Conservation (phyloP, 2,888 invertebrate genomes). For the Drosophila macrospina region DNA sequence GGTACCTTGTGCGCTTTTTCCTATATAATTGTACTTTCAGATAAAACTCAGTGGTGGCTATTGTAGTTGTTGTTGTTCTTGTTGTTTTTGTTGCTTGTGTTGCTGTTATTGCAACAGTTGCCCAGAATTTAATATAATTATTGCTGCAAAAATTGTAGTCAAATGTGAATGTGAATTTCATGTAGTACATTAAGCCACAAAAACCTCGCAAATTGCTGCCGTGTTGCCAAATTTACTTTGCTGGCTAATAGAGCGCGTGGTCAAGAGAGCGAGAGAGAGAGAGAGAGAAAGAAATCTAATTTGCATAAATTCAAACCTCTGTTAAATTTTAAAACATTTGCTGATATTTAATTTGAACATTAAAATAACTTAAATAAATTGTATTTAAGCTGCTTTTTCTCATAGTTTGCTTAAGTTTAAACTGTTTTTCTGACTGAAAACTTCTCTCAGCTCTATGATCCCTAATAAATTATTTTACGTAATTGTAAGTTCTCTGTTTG, state of each 20-base stretch:
- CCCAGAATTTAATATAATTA: constrained; percentile 37
- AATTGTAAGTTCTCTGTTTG: no score
- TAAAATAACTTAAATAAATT: no score
- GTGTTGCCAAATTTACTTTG: constrained; percentile 28
- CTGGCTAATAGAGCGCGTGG: constrained; percentile 10
- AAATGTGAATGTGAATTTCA: constrained; percentile 46
- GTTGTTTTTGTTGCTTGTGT: no score
- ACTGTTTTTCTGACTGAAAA: no score
- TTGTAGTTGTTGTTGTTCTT: constrained; percentile 18
- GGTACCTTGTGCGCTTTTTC: constrained; percentile 35
- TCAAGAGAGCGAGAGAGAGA: neutral
- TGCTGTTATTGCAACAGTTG: constrained; percentile 11
- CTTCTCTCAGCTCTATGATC: no score
- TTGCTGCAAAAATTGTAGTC: constrained; percentile 12
- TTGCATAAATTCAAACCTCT: neutral
- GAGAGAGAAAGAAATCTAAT: neutral
- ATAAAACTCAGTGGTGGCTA: constrained; percentile 25
- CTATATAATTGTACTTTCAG: constrained; percentile 50
- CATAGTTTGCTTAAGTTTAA: no score
- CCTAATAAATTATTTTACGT: no score
- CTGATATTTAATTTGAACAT: neutral
- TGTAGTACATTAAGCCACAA: constrained; percentile 34
- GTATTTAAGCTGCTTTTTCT: no score
- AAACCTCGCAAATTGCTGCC: constrained; percentile 27
- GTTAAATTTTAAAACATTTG: neutral